These are phyloP conservation scores for Sarcophaga carnaria DNA, from an alignment of 2,888 invertebrate genomes.

Conservation along the genomic window DNA sequence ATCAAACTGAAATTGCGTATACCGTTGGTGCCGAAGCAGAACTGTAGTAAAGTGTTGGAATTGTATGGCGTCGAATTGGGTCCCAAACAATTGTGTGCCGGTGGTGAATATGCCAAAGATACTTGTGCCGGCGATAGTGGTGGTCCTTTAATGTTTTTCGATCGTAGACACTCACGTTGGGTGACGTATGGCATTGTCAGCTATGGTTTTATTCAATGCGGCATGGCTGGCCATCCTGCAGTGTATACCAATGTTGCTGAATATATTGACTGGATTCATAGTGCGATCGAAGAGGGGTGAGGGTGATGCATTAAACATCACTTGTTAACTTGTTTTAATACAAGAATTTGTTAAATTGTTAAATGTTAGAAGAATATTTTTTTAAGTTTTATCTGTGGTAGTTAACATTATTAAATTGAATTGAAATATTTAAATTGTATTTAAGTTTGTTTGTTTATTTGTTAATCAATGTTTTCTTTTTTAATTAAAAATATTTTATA, in stretches of 20 bases:
- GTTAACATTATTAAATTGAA: neutral
- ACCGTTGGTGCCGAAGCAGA: conserved; percentile 83
- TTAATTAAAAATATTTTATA: neutral
- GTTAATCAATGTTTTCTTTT: neutral
- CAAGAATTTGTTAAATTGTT: too few species aligned
- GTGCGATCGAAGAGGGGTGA: conserved; percentile 65
- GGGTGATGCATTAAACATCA: too few species aligned
- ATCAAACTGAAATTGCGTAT: conserved; percentile 86
- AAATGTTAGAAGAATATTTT: too few species aligned
- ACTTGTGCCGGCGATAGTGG: conserved; percentile 88
- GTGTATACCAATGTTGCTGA: conserved; percentile 86
- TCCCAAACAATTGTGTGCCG: conserved; percentile 87
- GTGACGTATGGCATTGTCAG: conserved; percentile 86
- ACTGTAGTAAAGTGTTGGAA: conserved; percentile 83
- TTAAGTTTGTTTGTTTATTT: neutral
- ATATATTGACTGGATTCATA: conserved; percentile 86
- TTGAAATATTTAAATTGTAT: neutral
- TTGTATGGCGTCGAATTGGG: conserved; percentile 82
- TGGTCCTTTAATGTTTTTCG: conserved; percentile 87
- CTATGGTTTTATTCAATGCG: conserved; percentile 86
- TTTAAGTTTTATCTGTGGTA: neutral
- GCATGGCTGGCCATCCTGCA: conserved; percentile 86
- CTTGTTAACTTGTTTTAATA: too few species aligned
- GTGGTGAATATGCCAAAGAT: conserved; percentile 86
- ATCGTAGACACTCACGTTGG: conserved; percentile 82